A percentile compares a stretch with the other conserved stretches of the same genome.
Conservation (phyloP, 2,113 vertebrate genomes). For the Coracopsis vasa region DNA sequence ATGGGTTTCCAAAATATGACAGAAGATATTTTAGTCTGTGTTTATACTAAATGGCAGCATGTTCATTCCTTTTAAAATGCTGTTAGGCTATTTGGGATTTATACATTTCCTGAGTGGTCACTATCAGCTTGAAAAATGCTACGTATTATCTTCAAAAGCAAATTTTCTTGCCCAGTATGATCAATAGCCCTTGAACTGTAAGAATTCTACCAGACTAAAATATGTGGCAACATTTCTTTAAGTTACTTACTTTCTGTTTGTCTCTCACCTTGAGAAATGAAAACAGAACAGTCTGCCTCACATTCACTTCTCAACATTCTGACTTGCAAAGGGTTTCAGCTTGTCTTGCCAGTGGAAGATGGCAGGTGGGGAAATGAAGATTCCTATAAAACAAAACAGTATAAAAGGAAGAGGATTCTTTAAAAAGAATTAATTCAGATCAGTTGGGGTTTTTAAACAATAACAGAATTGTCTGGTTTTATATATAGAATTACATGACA, state of each 20-base stretch:
- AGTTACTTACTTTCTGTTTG: constrained; percentile 34
- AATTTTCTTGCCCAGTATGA: constrained; percentile 58
- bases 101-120: constrained; percentile 50
- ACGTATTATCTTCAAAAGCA: constrained; percentile 66
- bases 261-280: constrained; percentile 53
- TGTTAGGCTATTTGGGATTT: constrained; percentile 54
- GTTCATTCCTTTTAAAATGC: constrained; percentile 50
- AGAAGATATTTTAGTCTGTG: constrained; percentile 56
- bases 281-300: constrained; percentile 20
- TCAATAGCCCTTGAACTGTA: constrained; percentile 65
- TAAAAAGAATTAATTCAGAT: background rate
- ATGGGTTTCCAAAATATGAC: constrained; percentile 42
- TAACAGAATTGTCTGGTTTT: background rate
- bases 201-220: constrained; percentile 58
- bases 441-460: background rate
- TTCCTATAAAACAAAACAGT: background rate
- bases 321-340: constrained; percentile 18
- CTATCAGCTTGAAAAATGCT: constrained; percentile 67
- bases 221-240: constrained; percentile 66
- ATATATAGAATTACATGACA: background rate
- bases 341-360: background rate
- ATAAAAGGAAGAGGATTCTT: background rate
- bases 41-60: constrained; percentile 57
- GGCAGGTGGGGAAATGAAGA: background rate
- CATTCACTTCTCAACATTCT: background rate